Percentiles rank a stretch among this genome's conserved stretches.
Evolutionary conservation across 2,888 invertebrate genomes (phyloP).

Genomic region (Chymomyza amoena): DNA sequence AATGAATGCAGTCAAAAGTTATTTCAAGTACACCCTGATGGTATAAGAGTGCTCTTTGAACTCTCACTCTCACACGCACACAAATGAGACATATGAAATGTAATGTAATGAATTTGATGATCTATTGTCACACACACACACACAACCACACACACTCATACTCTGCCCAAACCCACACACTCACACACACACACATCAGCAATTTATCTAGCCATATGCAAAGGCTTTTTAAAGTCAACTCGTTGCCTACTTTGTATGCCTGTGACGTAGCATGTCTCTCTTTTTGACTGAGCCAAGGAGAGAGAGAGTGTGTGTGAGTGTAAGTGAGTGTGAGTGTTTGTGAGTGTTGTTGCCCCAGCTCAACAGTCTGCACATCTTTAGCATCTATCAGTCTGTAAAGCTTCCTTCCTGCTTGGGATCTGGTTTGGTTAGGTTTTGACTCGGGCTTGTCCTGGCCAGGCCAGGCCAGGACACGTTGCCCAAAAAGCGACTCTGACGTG

Average conservation of each 20-base stretch:
- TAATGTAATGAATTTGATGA: conserved; percentile 78
- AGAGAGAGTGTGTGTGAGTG: conserved; percentile 3
- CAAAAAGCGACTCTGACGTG: conserved; percentile 2
- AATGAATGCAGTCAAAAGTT: no score
- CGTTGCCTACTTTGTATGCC: conserved; percentile 68
- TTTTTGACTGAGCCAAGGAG: background rate
- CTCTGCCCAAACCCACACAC: conserved; percentile 16
- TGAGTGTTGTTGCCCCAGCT: conserved; percentile 1
- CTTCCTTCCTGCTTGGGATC: conserved; percentile 61
- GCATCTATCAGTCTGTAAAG: conserved; percentile 70
- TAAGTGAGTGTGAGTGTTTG: conserved; percentile 1
- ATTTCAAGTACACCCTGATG: no score
- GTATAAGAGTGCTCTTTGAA: background rate
- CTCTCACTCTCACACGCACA: conserved; percentile 8
- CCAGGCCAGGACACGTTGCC: background rate
- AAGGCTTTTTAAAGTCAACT: conserved; percentile 66
- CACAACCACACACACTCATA: conserved; percentile 39
- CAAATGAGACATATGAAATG: conserved; percentile 68
- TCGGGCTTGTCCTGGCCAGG: background rate
- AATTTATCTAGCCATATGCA: conserved; percentile 11
- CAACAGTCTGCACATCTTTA: conserved; percentile 52
- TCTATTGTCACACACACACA: conserved; percentile 75
- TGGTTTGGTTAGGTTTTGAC: background rate
- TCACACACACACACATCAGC: conserved; percentile 14
- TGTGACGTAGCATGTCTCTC: conserved; percentile 24